Percentiles rank a stretch among this genome's conserved stretches.
These are phyloP conservation scores for Lucilia cuprina DNA, from an alignment of 1,140 invertebrate genomes.

Conservation along the genomic window DNA sequence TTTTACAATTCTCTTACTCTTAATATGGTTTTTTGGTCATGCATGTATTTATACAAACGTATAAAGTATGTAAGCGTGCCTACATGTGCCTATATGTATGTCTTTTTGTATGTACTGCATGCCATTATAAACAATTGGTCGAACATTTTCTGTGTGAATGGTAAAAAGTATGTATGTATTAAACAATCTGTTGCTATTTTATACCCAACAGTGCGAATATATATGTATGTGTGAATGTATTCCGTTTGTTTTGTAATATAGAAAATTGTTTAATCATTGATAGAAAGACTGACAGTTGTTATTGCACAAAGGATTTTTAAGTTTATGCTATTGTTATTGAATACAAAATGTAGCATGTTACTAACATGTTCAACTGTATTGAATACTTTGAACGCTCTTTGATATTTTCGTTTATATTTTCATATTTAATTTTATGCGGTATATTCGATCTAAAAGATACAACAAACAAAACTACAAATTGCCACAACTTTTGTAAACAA, in stretches of 20 bases:
- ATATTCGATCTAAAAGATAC: background rate
- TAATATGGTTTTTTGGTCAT: slow-evolving; percentile 17
- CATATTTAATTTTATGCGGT: slow-evolving; percentile 19
- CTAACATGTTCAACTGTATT: background rate
- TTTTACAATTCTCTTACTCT: slow-evolving; percentile 9
- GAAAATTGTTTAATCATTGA: slow-evolving; percentile 30
- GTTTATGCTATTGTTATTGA: background rate
- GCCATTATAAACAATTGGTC: slow-evolving; percentile 21
- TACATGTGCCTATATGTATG: background rate
- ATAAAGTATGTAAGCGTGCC: background rate
- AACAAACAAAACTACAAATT: slow-evolving; percentile 8
- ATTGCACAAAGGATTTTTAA: background rate
- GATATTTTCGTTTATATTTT: slow-evolving; percentile 18
- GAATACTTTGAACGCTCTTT: background rate
- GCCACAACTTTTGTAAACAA: slow-evolving; percentile 29
- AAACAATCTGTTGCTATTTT: slow-evolving; percentile 27
- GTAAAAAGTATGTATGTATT: background rate
- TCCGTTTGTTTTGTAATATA: background rate
- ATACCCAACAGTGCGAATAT: no score
- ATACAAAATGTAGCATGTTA: background rate
- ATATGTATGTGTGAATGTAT: background rate
- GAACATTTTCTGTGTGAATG: background rate
- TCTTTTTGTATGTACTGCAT: background rate
- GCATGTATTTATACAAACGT: background rate
- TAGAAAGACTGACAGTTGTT: background rate